A percentile compares a stretch with the other conserved stretches of the same genome.
Conservation (phyloP, 2,797 vertebrate species). For the Syndactyla subalaris region DNA sequence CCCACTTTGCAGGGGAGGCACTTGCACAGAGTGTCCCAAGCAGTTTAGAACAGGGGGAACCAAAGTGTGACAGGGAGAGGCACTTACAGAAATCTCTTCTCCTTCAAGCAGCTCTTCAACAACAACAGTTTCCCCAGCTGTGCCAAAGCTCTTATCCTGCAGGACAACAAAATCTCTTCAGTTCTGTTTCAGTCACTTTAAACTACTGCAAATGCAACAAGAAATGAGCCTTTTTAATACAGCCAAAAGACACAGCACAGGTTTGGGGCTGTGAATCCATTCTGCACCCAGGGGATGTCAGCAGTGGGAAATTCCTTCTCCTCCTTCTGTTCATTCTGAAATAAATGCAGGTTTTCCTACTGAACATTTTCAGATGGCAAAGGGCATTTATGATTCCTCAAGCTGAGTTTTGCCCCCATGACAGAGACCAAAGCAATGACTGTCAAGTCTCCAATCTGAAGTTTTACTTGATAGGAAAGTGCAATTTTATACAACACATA, state of each 20-base stretch:
- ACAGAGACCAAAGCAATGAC: neutral
- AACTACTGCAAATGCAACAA: neutral
- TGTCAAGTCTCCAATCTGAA: neutral
- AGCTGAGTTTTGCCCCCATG: neutral
- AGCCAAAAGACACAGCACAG: neutral
- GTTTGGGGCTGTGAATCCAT: neutral
- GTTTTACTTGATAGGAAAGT: neutral
- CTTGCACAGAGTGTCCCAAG: neutral
- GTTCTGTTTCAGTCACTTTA: neutral
- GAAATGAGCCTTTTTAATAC: neutral
- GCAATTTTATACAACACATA: neutral
- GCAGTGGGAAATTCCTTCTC: neutral
- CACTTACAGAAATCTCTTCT: slow-evolving; percentile 93
- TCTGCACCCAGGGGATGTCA: neutral
- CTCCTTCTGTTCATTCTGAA: neutral
- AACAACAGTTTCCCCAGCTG: slow-evolving; percentile 92
- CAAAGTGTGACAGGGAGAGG: neutral
- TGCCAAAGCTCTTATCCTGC: slow-evolving; percentile 89
- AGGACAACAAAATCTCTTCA: slow-evolving; percentile 5
- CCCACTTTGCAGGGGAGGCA: neutral
- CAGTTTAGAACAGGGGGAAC: neutral
- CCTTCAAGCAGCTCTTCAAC: slow-evolving; percentile 95
- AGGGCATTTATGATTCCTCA: neutral
- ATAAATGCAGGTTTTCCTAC: neutral
- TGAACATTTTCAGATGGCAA: neutral